Percentiles rank a stretch among this genome's conserved stretches.
These are phyloP conservation scores for Priapulus caudatus DNA, from an alignment of 2,888 invertebrate species.

Conservation along the genomic window DNA sequence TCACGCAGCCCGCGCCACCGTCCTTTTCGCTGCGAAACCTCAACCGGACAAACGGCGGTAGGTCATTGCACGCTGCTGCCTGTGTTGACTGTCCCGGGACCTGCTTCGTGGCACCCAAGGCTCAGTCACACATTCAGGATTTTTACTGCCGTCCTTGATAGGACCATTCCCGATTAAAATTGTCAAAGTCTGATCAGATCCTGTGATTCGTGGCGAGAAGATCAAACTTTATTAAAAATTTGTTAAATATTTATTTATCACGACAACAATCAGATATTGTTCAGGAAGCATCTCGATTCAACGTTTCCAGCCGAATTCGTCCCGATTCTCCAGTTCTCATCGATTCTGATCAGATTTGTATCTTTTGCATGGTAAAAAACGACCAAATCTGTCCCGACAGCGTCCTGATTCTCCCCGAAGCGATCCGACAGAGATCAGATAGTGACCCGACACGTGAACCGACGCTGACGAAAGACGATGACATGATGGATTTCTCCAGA, in stretches of 20 bases:
- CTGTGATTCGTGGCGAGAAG: conserved; percentile 21
- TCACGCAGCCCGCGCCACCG: not conserved
- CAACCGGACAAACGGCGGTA: conserved; percentile 4
- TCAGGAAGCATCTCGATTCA: too few relatives aligned
- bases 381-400: not conserved
- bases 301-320: too few relatives aligned
- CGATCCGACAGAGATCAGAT: too few relatives aligned
- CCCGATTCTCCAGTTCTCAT: not conserved
- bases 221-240: conserved; percentile 14
- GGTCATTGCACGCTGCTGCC: not conserved
- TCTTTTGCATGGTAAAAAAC: conserved; percentile 12
- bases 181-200: too few relatives aligned
- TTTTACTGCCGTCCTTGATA: too few relatives aligned
- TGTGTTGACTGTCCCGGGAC: not conserved
- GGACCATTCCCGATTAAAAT: too few relatives aligned
- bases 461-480: conserved; percentile 44
- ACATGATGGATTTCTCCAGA: too few relatives aligned
- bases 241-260: conserved; percentile 13
- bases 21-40: not conserved
- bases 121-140: too few relatives aligned
- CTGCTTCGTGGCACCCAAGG: not conserved
- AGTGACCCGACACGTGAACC: not conserved
- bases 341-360: not conserved
- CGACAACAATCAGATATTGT: too few relatives aligned
- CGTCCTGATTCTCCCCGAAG: too few relatives aligned